Base-by-base conservation (phyloP, 1,140 invertebrate genomes). In the Chymomyza costata region DNA sequence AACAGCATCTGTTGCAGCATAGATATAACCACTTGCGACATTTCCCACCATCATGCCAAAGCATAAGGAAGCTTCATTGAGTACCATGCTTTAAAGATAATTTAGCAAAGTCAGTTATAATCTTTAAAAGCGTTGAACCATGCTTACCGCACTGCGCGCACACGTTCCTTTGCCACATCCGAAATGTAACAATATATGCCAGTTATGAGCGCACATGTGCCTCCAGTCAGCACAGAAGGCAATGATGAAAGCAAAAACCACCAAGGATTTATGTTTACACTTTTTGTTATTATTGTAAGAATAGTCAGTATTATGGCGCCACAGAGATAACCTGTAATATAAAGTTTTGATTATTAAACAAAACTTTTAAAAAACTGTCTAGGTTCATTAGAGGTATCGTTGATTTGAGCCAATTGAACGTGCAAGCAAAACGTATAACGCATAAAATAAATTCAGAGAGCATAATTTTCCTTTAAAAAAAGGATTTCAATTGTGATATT, bases 171-270 rank as follows among this genome's bases (percentile, higher is more conserved):
- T 6, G 89, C 89, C 44, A 91, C 88, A 69, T 92, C 91, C 35
- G 88, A 88, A 34, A 91, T 86, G 58, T 91, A 92, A 70, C 90
- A 91, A 48, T 88, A 88, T 17, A 89, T 86, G 13, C 88, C 89
- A 28, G 90, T 88, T 37, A 91, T 88, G 7, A 92, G 53, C 17
- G 88, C 85, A 39, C 87, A 88, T 44, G 87, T 87, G 34, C 90
- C 90, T 16, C 91, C 91, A 31, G 86, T 76, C 1, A 91, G n/a
- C n/a, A 89, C 87, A 6, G 86, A 80, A 0, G 90, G 90, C 14
- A 92, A 70, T 2, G 86, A 87, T 1, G 88, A 86, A n/a, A 91
- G 13, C 2, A 92, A 83, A 38, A 87, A 89, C 84, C 88, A 89
- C 87, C 89, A 89, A 0, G 90, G 89, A 40, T 86, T 87, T 0